These are phyloP conservation scores for Aleiodes testaceus DNA, from an alignment of 2,888 invertebrate species.

Conservation along the genomic window DNA sequence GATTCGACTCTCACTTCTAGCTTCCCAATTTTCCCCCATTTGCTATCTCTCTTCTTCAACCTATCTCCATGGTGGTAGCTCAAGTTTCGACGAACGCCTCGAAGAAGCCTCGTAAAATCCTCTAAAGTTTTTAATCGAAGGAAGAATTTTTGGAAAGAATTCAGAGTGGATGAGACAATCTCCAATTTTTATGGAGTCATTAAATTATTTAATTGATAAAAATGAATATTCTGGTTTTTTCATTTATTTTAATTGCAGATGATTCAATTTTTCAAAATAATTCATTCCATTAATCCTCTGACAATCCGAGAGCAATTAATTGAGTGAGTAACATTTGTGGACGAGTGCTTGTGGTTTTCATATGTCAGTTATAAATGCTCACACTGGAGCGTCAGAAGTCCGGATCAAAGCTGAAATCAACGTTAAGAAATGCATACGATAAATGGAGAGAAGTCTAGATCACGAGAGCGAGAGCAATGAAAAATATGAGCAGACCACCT, in stretches of 20 bases:
- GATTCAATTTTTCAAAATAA: slow-evolving; percentile 1
- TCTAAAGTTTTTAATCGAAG: slow-evolving; percentile 47
- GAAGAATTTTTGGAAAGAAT: slow-evolving; percentile 1
- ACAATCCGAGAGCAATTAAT: slow-evolving; percentile 44
- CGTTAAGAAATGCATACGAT: slow-evolving; percentile 22
- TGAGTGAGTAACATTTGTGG: slow-evolving; percentile 47
- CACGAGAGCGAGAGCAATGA: slow-evolving; percentile 34
- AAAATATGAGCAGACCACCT: slow-evolving; percentile 48
- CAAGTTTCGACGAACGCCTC: slow-evolving; percentile 36
- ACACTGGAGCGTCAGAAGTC: slow-evolving; percentile 46
- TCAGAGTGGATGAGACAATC: neutral
- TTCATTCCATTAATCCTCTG: neutral
- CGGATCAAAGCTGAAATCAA: slow-evolving; percentile 50
- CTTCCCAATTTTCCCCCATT: slow-evolving; percentile 35
- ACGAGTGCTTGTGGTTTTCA: slow-evolving; percentile 43
- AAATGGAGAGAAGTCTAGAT: slow-evolving; percentile 31
- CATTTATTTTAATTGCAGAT: slow-evolving; percentile 3
- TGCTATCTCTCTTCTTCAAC: slow-evolving; percentile 40
- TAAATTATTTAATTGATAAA: slow-evolving; percentile 35
- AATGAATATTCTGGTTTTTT: slow-evolving; percentile 29
- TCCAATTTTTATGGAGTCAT: neutral
- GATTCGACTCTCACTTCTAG: slow-evolving; percentile 53
- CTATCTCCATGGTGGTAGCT: slow-evolving; percentile 28
- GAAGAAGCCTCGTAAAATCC: slow-evolving; percentile 49
- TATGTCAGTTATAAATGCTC: slow-evolving; percentile 51